Base-by-base conservation (phyloP, 2,113 vertebrate genomes). In the Proteles cristata region DNA sequence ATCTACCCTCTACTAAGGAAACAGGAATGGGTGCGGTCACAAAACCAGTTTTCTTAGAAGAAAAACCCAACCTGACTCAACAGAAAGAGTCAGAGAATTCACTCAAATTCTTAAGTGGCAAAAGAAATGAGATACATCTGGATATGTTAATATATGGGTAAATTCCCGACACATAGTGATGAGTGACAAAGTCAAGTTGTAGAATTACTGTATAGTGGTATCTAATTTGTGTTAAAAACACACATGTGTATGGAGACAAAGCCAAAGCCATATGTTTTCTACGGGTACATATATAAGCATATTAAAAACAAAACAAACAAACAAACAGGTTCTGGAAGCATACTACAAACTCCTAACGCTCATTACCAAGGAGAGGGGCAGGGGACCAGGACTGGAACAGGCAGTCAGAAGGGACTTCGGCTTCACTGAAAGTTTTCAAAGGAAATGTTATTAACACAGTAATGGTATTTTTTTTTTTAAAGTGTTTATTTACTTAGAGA, bases 41-140 rank as follows among this genome's bases (percentile, higher is more conserved):
- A 23, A 26, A 80, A n/a, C n/a, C n/a, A 86, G 76, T 66, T 26
- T 71, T 92, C 33, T 28, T 77, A 50, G 82, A 88, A 82, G 39
- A 92, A 83, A 48, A 83, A 77, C 50, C 35, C 73, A 66, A 55
- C 33, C 31, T 77, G 61, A 91, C 12, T n/a, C 58, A 89, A 76
- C 35, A 68, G 58, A 88, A 28, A 55, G 45, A 33, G 33, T 84
- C 43, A 66, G n/a, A 91, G 15, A 73, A n/a, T 2, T 77, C 65
- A 73, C 31, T 73, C 81, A 87, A 82, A 45, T 81, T 90, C 25
- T 81, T 88, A 88, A 76, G 15, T 88, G 21, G 28, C 61, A 66
- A 96, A 82, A 88, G 53, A 94, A 89, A 85, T 17, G 12, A 61
- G 33, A 63, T 55, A 82, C 88, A 91, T 94, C 21, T 76, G 16